Conservation (phyloP, 2,797 vertebrate species). For the Emydoidea blandingii region DNA sequence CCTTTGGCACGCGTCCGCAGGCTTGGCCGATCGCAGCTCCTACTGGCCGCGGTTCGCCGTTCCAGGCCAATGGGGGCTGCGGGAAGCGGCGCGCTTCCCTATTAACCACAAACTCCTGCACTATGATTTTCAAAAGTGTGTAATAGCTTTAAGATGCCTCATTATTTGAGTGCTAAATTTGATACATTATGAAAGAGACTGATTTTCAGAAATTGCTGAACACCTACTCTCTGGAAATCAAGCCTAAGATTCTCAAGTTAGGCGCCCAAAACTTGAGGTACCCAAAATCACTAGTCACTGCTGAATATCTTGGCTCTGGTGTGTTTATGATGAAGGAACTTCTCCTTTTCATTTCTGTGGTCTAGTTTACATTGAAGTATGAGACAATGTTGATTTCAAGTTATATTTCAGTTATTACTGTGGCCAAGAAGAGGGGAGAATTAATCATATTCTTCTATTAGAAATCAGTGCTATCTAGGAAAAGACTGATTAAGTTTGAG, state of each 20-base stretch:
- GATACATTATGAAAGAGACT: background rate
- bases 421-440: background rate
- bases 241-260: background rate
- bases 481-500: constrained; percentile 3
- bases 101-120: too few relatives aligned
- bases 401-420: constrained; percentile 2
- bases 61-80: too few relatives aligned
- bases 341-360: background rate
- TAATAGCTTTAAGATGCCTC: too few relatives aligned
- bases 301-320: background rate
- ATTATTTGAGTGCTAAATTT: too few relatives aligned
- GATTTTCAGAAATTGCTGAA: background rate
- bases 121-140: too few relatives aligned
- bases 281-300: background rate
- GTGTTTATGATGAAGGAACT: background rate
- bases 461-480: background rate
- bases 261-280: background rate
- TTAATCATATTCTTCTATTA: constrained; percentile 33
- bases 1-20: too few relatives aligned
- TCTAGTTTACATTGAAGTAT: background rate
- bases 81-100: too few relatives aligned
- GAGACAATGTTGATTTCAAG: too few relatives aligned
- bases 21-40: too few relatives aligned
- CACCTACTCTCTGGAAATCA: background rate
- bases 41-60: too few relatives aligned